phyloP scores from a whole-genome alignment of 2,113 vertebrate species.

The Coreoperca whiteheadi region DNA sequence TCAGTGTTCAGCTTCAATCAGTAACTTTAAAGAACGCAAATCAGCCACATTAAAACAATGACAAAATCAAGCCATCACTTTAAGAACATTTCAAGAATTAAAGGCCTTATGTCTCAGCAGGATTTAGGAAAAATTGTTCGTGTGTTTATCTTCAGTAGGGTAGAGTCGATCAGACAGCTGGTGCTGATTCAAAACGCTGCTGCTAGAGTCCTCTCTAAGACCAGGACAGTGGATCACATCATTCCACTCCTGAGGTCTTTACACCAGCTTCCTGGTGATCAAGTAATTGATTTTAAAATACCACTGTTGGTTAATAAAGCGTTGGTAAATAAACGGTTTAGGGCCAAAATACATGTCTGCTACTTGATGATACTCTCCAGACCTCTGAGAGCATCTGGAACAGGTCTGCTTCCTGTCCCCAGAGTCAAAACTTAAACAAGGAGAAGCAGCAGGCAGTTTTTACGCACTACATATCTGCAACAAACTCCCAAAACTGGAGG shows the following conservation, averaged over 20 bases:
- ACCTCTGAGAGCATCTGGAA: neutral
- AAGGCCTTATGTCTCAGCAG: no score
- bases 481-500: neutral
- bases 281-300: neutral
- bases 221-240: neutral
- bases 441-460: neutral
- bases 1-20: no score
- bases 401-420: neutral
- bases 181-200: neutral
- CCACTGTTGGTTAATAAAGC: neutral
- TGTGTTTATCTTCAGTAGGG: neutral
- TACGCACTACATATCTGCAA: neutral
- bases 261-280: neutral
- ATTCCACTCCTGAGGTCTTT: neutral
- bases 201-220: neutral
- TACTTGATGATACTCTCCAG: neutral
- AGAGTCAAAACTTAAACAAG: neutral
- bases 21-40: neutral
- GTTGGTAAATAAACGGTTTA: neutral
- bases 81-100: neutral
- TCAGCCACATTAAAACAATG: neutral
- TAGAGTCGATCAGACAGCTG: neutral
- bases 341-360: neutral
- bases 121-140: no score
- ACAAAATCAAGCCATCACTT: neutral